Percentiles rank a stretch among this genome's conserved stretches.
Conservation (phyloP, 2,797 vertebrate genomes). For the Rhynchotus rufescens region DNA sequence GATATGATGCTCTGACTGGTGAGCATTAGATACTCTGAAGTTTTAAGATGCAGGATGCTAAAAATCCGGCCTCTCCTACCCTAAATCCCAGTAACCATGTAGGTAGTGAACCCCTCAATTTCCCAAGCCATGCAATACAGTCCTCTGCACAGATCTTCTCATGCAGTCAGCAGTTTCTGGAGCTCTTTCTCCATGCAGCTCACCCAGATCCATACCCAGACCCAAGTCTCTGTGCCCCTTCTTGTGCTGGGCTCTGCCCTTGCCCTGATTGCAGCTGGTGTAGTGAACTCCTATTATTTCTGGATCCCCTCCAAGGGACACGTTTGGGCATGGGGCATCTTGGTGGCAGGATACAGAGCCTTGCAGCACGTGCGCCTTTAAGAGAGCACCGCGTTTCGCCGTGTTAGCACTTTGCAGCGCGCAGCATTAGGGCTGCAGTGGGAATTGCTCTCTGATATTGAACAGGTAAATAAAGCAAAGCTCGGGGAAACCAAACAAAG, state of each 20-base stretch:
- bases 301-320: not conserved
- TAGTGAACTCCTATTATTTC: not conserved
- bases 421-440: slow-evolving; percentile 3
- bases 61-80: not conserved
- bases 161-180: not conserved
- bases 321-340: rapidly evolving
- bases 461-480: slow-evolving; percentile 64
- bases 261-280: rapidly evolving
- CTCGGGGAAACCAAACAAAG: not conserved
- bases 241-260: rapidly evolving
- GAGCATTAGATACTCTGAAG: too few relatives aligned
- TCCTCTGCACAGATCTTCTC: not conserved
- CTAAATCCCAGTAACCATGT: not conserved
- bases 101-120: not conserved
- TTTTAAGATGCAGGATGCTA: too few relatives aligned
- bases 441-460: slow-evolving; percentile 57
- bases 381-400: not conserved
- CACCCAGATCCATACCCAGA: not conserved
- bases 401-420: slow-evolving; percentile 4
- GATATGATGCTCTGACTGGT: too few relatives aligned
- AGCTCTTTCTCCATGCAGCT: not conserved
- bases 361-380: not conserved
- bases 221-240: not conserved
- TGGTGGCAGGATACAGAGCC: rapidly evolving
- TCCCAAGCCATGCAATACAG: not conserved